Percentiles rank a stretch among this genome's conserved stretches.
These are phyloP conservation scores for Drosophila austrosaltans DNA, from an alignment of 2,888 invertebrate species.

Conservation along the genomic window DNA sequence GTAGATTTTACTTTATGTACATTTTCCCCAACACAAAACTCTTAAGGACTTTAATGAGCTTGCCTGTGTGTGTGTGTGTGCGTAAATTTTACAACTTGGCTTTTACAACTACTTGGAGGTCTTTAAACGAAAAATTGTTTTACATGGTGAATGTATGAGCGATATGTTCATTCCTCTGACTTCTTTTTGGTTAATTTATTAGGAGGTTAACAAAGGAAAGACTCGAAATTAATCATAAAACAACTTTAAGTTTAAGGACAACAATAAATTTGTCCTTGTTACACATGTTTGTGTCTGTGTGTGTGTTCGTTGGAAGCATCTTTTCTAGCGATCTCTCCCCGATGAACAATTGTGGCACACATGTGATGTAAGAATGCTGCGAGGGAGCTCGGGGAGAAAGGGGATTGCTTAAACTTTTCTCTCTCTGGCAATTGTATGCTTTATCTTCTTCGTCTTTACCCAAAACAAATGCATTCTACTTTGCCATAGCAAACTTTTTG, in stretches of 20 bases:
- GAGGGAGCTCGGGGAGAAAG: neutral
- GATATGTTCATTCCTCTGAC: conserved; percentile 27
- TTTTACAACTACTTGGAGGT: conserved; percentile 33
- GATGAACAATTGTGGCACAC: conserved; percentile 51
- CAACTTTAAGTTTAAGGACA: conserved; percentile 61
- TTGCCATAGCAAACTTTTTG: conserved; percentile 49
- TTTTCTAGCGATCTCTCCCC: conserved; percentile 35
- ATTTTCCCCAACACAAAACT: conserved; percentile 8
- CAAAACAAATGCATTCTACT: conserved; percentile 24
- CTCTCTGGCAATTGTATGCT: conserved; percentile 69
- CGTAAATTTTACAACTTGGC: conserved; percentile 14
- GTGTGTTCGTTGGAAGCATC: conserved; percentile 12
- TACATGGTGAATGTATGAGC: conserved; percentile 50
- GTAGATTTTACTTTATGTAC: conserved; percentile 35
- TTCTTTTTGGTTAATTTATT: conserved; percentile 32
- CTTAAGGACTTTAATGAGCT: conserved; percentile 44
- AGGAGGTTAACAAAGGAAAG: neutral
- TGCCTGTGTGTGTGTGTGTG: conserved; percentile 20
- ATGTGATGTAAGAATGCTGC: conserved; percentile 14
- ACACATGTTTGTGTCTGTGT: neutral
- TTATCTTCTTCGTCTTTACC: conserved; percentile 54
- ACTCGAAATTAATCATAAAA: conserved; percentile 54
- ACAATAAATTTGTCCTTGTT: conserved; percentile 59
- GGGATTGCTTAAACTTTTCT: conserved; percentile 46
- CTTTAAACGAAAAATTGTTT: conserved; percentile 39